phyloP scores from a whole-genome alignment of 2,113 vertebrate genomes.

The Petaurus breviceps region DNA sequence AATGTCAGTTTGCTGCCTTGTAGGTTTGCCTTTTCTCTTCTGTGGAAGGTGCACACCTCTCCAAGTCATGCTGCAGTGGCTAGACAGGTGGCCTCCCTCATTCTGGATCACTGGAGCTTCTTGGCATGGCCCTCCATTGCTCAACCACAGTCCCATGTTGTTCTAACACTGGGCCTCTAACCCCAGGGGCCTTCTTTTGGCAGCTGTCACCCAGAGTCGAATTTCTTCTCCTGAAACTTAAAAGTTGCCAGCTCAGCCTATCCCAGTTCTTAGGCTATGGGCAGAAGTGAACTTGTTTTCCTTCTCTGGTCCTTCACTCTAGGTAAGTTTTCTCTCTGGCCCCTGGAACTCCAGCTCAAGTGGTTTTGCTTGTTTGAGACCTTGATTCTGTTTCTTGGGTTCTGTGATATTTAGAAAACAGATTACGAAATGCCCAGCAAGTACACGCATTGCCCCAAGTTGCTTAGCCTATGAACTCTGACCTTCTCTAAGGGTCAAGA shows the following conservation, averaged over 20 bases:
- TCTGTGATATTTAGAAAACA: neutral
- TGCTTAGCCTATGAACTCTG: conserved; percentile 18
- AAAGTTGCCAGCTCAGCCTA: conserved; percentile 41
- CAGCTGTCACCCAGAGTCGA: conserved; percentile 16
- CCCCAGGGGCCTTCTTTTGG: conserved; percentile 45
- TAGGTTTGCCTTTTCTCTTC: neutral
- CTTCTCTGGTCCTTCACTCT: neutral
- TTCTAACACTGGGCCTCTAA: conserved; percentile 58
- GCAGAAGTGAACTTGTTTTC: conserved; percentile 5
- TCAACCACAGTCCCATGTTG: conserved; percentile 52
- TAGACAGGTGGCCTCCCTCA: conserved; percentile 54
- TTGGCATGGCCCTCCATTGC: conserved; percentile 60
- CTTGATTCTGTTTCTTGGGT: neutral
- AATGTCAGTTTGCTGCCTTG: neutral
- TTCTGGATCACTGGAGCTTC: conserved; percentile 52
- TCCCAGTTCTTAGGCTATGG: neutral
- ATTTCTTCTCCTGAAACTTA: conserved; percentile 51
- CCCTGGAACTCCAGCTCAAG: neutral
- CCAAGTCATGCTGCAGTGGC: conserved; percentile 22
- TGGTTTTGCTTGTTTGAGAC: neutral
- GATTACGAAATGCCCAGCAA: neutral
- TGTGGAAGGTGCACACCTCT: neutral
- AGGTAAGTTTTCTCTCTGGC: neutral
- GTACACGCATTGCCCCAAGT: neutral
- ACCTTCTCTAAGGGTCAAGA: neutral